Base-by-base conservation (phyloP, 2,113 vertebrate species). In the Labrus mixtus region DNA sequence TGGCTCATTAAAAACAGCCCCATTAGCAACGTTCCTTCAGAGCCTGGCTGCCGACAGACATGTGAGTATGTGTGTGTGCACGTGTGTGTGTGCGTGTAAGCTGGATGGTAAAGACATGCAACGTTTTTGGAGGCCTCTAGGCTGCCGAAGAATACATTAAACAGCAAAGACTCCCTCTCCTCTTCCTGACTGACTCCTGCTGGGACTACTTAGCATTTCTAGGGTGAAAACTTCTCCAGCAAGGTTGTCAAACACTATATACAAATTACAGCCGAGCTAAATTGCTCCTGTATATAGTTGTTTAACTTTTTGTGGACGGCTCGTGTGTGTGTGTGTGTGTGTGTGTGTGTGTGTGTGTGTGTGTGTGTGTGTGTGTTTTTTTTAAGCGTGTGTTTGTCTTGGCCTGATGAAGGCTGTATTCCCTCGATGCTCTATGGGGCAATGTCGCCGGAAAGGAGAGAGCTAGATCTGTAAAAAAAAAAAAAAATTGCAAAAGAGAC, bases 1-100 rank as follows among this genome's bases (percentile, higher is more conserved):
- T 87, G 90, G 84, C 92, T 94, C 92, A 94, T 94, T 93, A 93
- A 90, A 93, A 94, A 86, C 90, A 91, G 88, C 84, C 90, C 93
- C 90, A 93, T 93, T 93, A 93, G 91, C 88, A 81, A 78, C 79
- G 87, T 85, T 92, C 90, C 88, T 93, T 92, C 88, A 89, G 87
- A 91, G 89, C 82, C 82, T 83, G 81, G 86, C 89, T 91, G 84
- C 88, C 86, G 83, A 91, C 86, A 93, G 90, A 92, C 83, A 88
- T 88, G 81, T 71, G 68, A 55, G 82, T 64, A 46, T 36, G 68
- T 50, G 56, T 33, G 61, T 12, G 54, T 53, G 53, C 22, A 25
- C 37, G 43, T 64, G 66, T 63, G 25, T 70, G 71, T 69, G 46
- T 25, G 83, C 82, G 80, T 84, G 73, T 85, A 78, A 66, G 57